Base-by-base conservation (phyloP, 2,113 vertebrate species). In the Canis aureus region DNA sequence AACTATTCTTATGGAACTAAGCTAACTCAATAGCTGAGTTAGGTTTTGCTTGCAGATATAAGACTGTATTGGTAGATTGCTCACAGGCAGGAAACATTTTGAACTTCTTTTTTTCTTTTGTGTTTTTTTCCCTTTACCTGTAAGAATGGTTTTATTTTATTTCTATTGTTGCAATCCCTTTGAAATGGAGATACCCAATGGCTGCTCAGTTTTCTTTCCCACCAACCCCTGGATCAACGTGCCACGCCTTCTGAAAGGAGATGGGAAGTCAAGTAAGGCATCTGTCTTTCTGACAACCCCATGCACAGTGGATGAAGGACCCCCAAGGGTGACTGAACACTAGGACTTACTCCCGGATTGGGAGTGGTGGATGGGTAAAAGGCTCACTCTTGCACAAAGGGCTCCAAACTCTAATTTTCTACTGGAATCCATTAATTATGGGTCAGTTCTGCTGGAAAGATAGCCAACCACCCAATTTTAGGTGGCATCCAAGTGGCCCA, bases 41-140 rank as follows among this genome's bases (percentile, higher is more conserved):
- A 94, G 16, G 25, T 60, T 94, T 94, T 53, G 74, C 23, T 91
- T 92, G 20, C 22, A 87, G 94, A 86, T 81, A 87, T 22, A 95
- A 97, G 16, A 89, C 27, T 86, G 12, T 51, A 79, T 60, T 76
- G 53, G 13, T 87, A 94, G 4, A 73, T 73, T 88, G 12, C 84
- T 81, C 69, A 81, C 12, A 60, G 22, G 0, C 69, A 66, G 19
- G 11, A 3, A 93, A 35, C 62, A 62, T 55, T 11, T 87, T 25
- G 95, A 84, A 11, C 29, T 89, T 74, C 55, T 51, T n/a, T 19
- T 7, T 85, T 62, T 15, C 1, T 71, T 89, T 55, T 27, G 51
- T 67, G 35, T 3, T 82, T 3, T 32, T 12, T 88, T 25, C 88
- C 17, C 11, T 94, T 69, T 10, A 38, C 5, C 17, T 86, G 2